Conservation (phyloP, 2,113 vertebrate species). For the Siphamia tubifer region DNA sequence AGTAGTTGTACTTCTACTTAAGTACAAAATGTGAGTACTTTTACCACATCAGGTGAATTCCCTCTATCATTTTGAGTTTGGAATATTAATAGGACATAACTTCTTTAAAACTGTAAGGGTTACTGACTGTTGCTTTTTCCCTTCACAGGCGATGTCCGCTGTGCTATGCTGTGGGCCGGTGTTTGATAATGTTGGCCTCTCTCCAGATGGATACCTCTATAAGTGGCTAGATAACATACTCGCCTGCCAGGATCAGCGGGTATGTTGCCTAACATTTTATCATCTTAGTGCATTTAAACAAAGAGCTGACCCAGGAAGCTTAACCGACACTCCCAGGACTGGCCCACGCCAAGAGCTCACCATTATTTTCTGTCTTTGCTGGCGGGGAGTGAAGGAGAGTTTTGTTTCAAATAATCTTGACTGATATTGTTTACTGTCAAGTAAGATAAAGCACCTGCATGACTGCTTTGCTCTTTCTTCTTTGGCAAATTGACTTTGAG, state of each 20-base stretch:
- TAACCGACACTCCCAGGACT: constrained; percentile 3
- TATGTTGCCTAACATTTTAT: constrained; percentile 43
- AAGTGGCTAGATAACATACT: constrained; percentile 99
- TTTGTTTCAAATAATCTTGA: constrained; percentile 17
- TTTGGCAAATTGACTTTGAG: neutral
- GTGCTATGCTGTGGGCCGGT: constrained; percentile 98
- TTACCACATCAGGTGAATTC: no score
- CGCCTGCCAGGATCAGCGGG: constrained; percentile 94
- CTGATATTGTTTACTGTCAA: constrained; percentile 11
- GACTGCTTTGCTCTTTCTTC: constrained; percentile 12
- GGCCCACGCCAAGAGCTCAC: constrained; percentile 7
- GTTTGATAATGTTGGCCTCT: constrained; percentile 97
- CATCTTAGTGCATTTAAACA: constrained; percentile 40
- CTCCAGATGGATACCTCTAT: constrained; percentile 96
- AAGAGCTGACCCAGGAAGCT: constrained; percentile 44
- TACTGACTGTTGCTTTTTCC: constrained; percentile 27
- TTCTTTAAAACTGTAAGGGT: neutral
- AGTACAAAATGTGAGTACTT: no score
- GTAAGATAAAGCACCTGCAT: constrained; percentile 11
- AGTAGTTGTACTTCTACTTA: no score
- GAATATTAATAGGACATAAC: no score
- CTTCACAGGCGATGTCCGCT: constrained; percentile 95
- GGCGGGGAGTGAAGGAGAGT: constrained; percentile 3
- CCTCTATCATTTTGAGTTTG: no score
- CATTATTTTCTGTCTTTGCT: constrained; percentile 1